Evolutionary conservation across 2,797 vertebrate genomes (phyloP).

Genomic region (Lutjanus campechanus): DNA sequence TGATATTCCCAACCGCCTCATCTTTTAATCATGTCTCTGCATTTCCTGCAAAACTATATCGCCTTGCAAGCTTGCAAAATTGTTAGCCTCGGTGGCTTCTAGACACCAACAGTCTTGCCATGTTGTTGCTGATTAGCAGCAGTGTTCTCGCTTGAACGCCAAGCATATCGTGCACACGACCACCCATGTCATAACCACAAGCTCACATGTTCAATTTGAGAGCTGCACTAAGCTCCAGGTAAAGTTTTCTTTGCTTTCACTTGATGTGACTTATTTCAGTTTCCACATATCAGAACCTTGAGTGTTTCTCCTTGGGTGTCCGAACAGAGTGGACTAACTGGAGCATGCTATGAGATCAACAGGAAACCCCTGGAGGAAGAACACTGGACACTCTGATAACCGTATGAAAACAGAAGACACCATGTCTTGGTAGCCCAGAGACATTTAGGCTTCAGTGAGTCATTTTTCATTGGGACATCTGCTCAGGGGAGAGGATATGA

Average conservation of each 20-base stretch:
- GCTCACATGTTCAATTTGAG: too few relatives aligned
- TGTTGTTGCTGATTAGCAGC: too few relatives aligned
- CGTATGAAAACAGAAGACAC: neutral
- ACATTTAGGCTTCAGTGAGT: constrained; percentile 18
- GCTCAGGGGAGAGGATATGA: constrained; percentile 19
- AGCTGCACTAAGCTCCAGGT: neutral
- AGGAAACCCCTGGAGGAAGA: constrained; percentile 28
- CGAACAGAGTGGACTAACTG: constrained; percentile 28
- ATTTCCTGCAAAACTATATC: too few relatives aligned
- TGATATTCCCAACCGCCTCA: too few relatives aligned
- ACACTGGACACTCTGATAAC: constrained; percentile 15
- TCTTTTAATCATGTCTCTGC: too few relatives aligned
- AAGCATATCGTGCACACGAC: too few relatives aligned
- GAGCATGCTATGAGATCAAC: constrained; percentile 35
- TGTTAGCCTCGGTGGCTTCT: too few relatives aligned
- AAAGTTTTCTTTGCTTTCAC: neutral
- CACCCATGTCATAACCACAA: too few relatives aligned
- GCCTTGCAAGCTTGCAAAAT: too few relatives aligned
- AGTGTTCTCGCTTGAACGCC: too few relatives aligned
- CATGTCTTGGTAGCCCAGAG: constrained; percentile 18
- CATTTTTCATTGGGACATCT: constrained; percentile 52
- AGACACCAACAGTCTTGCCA: too few relatives aligned
- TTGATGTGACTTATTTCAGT: constrained; percentile 1
- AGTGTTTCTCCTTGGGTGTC: constrained; percentile 2
- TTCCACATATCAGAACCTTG: neutral